Base-by-base conservation (phyloP, 1,140 invertebrate genomes). In the Drosophila arawakana region DNA sequence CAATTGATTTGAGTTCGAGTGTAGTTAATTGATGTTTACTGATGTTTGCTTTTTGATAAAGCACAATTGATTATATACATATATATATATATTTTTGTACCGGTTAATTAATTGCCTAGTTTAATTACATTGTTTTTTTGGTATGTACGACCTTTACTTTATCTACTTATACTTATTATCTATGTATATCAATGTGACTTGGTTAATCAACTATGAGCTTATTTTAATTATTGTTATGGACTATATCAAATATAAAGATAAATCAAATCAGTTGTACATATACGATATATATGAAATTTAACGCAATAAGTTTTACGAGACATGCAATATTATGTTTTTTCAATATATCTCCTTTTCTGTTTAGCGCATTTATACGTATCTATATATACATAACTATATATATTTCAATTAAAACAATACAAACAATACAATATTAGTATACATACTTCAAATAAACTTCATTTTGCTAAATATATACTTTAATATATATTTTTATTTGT, bases 171-270 rank as follows among this genome's bases (percentile, higher is more conserved):
- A 57, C 47, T 50, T 70, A 44, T 74, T 74, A 62, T 63, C 58
- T 70, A 70, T 63, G 50, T 74, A 82, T 78, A 76, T 76, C 77
- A 68, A 84, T 78, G 81, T 84, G 80, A 82, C 75, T 82, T 82
- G 72, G 66, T 81, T 81, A 70, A 73, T 60, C 59, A 55, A 73
- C 67, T 70, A 81, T 73, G 80, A 83, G 83, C 83, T 89, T 88
- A 80, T 88, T 75, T 80, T 88, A 76, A 83, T 89, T 78, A 83
- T 86, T 89, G 80, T 88, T 89, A 88, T 77, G 49, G 69, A 88
- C 83, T 86, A 61, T 78, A 76, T 89, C 37, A 79, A 71, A 80
- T 88, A 83, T 84, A 30, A 30, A 30, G 25, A 30, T 30, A 30
- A 30, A 78, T 77, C 0, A 69, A 80, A 83, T 89, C 76, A 83